phyloP scores from a whole-genome alignment of 2,113 vertebrate species.

The Chlamydotis undulata region DNA sequence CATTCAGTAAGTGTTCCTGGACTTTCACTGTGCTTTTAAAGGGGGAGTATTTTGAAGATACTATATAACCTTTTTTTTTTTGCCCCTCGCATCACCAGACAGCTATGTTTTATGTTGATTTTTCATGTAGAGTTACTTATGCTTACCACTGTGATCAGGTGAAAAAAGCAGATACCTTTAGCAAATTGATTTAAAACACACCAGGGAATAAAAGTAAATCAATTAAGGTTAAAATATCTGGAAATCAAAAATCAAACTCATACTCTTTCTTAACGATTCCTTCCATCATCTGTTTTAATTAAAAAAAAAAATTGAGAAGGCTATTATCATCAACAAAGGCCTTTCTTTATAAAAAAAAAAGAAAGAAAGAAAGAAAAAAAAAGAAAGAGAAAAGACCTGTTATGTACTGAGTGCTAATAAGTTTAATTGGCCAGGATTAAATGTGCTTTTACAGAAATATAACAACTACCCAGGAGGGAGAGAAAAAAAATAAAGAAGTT shows the following conservation, averaged over 20 bases:
- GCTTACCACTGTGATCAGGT: background rate
- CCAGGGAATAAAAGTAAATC: background rate
- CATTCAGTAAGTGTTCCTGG: background rate
- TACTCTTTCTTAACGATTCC: background rate
- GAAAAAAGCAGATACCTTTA: background rate
- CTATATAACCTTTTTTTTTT: background rate
- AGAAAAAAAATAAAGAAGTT: background rate
- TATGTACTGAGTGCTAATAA: background rate
- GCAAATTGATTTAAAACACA: background rate
- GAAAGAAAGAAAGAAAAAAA: background rate
- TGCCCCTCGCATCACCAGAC: background rate
- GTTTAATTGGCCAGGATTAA: background rate
- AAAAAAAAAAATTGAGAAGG: background rate
- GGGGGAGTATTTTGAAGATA: background rate
- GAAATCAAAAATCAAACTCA: background rate
- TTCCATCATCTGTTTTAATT: background rate
- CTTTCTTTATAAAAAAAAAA: background rate
- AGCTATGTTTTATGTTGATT: background rate
- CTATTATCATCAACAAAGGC: background rate
- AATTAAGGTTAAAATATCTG: background rate
- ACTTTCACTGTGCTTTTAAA: background rate
- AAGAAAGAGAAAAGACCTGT: background rate
- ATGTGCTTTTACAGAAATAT: background rate
- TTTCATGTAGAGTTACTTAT: background rate
- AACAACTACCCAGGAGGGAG: background rate